Conservation (phyloP, 2,113 vertebrate species). For the Amia ocellicauda region DNA sequence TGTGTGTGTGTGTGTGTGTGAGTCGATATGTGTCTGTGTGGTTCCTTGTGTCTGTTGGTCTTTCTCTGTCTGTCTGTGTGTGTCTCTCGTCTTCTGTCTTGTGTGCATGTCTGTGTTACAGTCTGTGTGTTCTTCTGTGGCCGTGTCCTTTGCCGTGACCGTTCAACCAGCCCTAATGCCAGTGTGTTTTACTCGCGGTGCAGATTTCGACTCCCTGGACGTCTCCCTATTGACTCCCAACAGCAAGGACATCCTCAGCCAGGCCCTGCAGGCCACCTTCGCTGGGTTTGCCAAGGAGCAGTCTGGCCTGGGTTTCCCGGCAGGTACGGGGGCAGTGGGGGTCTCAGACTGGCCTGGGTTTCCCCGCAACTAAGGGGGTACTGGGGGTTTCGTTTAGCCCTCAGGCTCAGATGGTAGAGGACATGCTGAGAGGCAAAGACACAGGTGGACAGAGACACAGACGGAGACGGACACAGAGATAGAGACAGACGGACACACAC, state of each 20-base stretch:
- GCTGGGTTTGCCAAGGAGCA: slow-evolving; percentile 56
- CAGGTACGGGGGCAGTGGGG: too few species aligned
- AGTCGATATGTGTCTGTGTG: too few species aligned
- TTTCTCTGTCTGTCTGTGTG: not conserved
- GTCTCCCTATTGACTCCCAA: slow-evolving; percentile 61
- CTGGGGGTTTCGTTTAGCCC: not conserved
- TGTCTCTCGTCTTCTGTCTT: too few species aligned
- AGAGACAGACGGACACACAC: not conserved
- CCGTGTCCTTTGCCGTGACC: too few species aligned
- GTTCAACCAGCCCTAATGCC: too few species aligned
- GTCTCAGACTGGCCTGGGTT: too few species aligned
- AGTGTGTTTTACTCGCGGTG: too few species aligned
- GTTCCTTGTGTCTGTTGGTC: not conserved
- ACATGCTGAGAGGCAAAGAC: not conserved
- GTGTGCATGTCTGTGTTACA: too few species aligned
- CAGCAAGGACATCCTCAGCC: slow-evolving; percentile 60
- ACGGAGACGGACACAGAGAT: not conserved
- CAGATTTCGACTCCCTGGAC: slow-evolving; percentile 52
- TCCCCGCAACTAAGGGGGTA: too few species aligned
- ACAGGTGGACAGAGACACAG: not conserved
- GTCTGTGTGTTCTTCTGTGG: too few species aligned
- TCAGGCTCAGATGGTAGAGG: not conserved
- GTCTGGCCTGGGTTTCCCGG: slow-evolving; percentile 42
- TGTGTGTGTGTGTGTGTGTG: too few species aligned
- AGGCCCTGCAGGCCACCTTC: slow-evolving; percentile 53